Evolutionary conservation across 2,113 vertebrate species (phyloP).

Genomic region (Pteruthius melanotis): DNA sequence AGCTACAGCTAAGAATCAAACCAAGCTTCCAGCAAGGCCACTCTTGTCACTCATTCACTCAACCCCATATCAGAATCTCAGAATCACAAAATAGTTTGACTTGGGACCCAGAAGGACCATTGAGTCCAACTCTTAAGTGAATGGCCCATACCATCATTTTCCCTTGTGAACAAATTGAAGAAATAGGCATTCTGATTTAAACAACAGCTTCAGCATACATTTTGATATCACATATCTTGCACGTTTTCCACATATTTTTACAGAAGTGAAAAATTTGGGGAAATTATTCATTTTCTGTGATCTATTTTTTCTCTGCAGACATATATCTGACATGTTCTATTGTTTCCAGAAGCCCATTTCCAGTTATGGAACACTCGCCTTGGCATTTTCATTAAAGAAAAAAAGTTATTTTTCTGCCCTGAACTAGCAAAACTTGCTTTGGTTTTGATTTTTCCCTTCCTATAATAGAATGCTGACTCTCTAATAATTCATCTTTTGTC

Average conservation of each 20-base stretch:
- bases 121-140: background rate
- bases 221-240: background rate
- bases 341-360: background rate
- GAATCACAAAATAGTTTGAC: background rate
- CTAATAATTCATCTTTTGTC: background rate
- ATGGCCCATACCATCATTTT: background rate
- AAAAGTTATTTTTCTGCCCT: background rate
- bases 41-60: background rate
- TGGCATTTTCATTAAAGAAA: background rate
- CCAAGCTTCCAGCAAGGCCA: background rate
- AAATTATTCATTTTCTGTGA: background rate
- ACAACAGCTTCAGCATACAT: background rate
- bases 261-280: background rate
- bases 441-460: background rate
- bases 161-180: background rate
- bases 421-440: background rate
- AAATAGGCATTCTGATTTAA: background rate
- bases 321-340: background rate
- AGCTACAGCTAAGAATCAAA: background rate
- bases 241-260: background rate
- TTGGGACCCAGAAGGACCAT: background rate
- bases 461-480: background rate
- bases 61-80: background rate
- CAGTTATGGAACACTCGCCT: background rate
- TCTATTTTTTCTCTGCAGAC: background rate